Evolutionary conservation across 2,797 vertebrate species (phyloP), one percentile per base, ranked within the genome.

Genomic region (Thalassophryne amazonica): DNA sequence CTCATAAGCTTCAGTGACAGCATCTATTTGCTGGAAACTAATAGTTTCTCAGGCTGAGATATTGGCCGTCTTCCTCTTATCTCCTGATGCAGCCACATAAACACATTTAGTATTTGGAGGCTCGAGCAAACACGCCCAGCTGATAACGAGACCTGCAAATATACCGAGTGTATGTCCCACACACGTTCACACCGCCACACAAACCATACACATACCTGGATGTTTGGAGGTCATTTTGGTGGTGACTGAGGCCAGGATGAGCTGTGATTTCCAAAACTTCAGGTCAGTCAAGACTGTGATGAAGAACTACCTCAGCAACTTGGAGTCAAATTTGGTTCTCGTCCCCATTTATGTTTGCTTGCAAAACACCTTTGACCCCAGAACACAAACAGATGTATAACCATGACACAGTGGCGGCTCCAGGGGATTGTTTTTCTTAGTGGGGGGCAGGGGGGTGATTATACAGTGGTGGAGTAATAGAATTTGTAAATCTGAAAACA

Each of bases 11-110:
- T 32, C 35, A 29, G 61, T 14, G 55, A 73, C 73, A 73, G 39
- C 61, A 52, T 78, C 73, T 77, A 68, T 76, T 70, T 71, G 67
- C 69, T 54, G 60, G 64, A 81, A 80, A 80, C 59, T 67, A 82
- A 81, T 78, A 76, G 71, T 53, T 67, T 75, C 62, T 73, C 46
- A 63, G 59, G 61, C 55, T 64, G 62, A 53, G 56, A 76, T 75
- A 69, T 50, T 66, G 69, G 47, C 48, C 66, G 78, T 81, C 80
- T 83, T 83, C 78, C 80, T 70, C 80, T 83, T 84, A 86, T 86
- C 84, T 77, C 58, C 35, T 10, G 14, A 49, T 52, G 73, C 79
- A 72, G 66, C 61, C 60, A 54, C 78, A 69, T 58, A 71, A 77
- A 81, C 81, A 70, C 60, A 64, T 80, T 81, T 62, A 61, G 69